Conservation (phyloP, 1,140 invertebrate species). For the Caenorhabditis remanei region DNA sequence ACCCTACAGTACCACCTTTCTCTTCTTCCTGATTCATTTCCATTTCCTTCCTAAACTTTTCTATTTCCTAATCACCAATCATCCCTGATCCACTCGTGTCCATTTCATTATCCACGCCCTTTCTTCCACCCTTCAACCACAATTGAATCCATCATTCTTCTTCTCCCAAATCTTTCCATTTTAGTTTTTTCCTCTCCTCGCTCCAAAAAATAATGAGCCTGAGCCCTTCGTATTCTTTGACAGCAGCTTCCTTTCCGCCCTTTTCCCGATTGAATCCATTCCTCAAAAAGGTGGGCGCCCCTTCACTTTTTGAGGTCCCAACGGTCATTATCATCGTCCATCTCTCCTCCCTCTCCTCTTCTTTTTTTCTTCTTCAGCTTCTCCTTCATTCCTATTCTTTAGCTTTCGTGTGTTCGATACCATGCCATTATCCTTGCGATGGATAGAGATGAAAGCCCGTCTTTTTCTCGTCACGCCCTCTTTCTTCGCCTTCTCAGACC, state of each 20-base stretch:
- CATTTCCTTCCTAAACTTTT: no score
- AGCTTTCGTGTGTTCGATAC: conserved; percentile 43
- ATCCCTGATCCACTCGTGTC: conserved; percentile 20
- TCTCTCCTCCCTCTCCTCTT: not conserved
- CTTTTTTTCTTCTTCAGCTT: not conserved
- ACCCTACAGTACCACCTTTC: no score
- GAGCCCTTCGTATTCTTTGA: conserved; percentile 17
- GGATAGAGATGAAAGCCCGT: conserved; percentile 28
- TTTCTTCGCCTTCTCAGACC: not conserved
- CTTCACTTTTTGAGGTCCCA: conserved; percentile 29
- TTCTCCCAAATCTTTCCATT: not conserved
- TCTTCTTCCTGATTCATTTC: no score
- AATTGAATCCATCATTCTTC: not conserved
- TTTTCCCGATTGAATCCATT: conserved; percentile 39
- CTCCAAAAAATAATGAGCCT: conserved; percentile 46
- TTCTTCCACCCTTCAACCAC: not conserved
- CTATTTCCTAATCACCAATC: not conserved
- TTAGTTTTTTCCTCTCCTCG: not conserved
- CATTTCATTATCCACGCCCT: conserved; percentile 6
- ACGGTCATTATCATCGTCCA: conserved; percentile 53
- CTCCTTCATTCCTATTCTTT: not conserved
- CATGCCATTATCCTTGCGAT: conserved; percentile 48
- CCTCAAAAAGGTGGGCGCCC: conserved; percentile 14
- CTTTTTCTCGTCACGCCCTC: conserved; percentile 52
- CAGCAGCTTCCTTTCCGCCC: not conserved